Percentiles rank a stretch among this genome's conserved stretches.
Evolutionary conservation across 2,888 invertebrate species (phyloP).

Genomic region (Allygus modestus): DNA sequence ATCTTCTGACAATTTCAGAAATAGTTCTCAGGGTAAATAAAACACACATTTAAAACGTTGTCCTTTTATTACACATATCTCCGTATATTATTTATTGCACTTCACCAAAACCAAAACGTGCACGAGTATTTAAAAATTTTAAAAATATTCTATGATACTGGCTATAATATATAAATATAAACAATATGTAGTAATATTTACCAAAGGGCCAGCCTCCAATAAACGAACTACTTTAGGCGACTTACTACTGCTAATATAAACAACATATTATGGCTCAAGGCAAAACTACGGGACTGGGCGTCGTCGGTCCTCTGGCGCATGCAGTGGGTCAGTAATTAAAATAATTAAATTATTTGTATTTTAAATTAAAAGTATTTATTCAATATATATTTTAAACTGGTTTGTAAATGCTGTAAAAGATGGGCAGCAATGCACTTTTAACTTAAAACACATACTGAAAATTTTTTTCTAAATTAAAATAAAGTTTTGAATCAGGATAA

Average conservation of each 20-base stretch:
- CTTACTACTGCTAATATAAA: slow-evolving; percentile 58
- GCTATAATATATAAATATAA: slow-evolving; percentile 66
- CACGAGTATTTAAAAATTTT: slow-evolving; percentile 67
- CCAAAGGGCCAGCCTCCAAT: slow-evolving; percentile 68
- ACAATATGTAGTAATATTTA: slow-evolving; percentile 66
- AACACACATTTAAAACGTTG: slow-evolving; percentile 42
- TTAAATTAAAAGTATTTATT: no score
- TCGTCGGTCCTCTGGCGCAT: neutral
- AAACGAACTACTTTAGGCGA: slow-evolving; percentile 60
- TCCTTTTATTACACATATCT: slow-evolving; percentile 69
- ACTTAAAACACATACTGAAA: no score
- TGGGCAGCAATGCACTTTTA: no score
- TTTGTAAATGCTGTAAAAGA: no score
- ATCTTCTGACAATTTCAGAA: no score
- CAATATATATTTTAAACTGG: no score
- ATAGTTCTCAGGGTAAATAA: slow-evolving; percentile 22
- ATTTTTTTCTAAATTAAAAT: no score
- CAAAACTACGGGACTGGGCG: slow-evolving; percentile 27
- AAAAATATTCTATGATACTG: slow-evolving; percentile 68
- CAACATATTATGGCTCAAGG: slow-evolving; percentile 55
- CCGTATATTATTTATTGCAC: slow-evolving; percentile 69
- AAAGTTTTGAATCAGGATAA: no score
- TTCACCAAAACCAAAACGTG: slow-evolving; percentile 66
- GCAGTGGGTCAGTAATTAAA: no score
- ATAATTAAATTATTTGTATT: no score